Percentiles rank a stretch among this genome's conserved stretches.
Conservation (phyloP, 2,113 vertebrate genomes). For the Merops nubicus region DNA sequence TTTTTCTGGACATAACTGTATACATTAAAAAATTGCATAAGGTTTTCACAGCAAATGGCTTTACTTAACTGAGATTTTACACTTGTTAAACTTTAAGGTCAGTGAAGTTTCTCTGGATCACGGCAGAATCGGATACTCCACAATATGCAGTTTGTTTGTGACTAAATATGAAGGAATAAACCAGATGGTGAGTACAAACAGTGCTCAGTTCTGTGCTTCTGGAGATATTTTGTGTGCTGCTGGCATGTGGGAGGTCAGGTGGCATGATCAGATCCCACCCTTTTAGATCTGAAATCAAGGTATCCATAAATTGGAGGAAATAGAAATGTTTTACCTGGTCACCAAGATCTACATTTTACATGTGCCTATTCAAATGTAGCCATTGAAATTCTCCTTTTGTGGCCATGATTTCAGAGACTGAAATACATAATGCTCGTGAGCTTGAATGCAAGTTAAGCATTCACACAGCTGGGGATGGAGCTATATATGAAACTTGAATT, state of each 20-base stretch:
- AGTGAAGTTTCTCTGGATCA: background rate
- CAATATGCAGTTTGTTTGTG: background rate
- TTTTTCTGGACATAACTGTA: background rate
- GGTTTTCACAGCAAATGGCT: background rate
- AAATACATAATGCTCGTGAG: background rate
- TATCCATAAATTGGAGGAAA: background rate
- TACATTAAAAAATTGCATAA: background rate
- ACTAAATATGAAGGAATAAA: background rate
- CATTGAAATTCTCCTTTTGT: background rate
- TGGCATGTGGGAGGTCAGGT: background rate
- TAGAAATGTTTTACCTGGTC: background rate
- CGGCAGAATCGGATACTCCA: background rate
- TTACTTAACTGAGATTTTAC: background rate
- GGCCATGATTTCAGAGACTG: background rate
- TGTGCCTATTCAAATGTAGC: background rate
- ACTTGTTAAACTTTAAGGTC: background rate
- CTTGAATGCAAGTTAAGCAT: background rate
- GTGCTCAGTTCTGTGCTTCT: background rate
- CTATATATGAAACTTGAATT: background rate
- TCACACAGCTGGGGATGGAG: background rate
- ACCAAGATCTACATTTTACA: background rate
- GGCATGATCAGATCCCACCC: accelerated
- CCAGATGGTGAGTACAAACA: background rate
- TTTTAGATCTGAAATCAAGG: background rate
- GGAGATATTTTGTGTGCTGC: background rate